A percentile compares a stretch with the other conserved stretches of the same genome.
Conservation (phyloP, 2,797 vertebrate species). For the Galago senegalensis region DNA sequence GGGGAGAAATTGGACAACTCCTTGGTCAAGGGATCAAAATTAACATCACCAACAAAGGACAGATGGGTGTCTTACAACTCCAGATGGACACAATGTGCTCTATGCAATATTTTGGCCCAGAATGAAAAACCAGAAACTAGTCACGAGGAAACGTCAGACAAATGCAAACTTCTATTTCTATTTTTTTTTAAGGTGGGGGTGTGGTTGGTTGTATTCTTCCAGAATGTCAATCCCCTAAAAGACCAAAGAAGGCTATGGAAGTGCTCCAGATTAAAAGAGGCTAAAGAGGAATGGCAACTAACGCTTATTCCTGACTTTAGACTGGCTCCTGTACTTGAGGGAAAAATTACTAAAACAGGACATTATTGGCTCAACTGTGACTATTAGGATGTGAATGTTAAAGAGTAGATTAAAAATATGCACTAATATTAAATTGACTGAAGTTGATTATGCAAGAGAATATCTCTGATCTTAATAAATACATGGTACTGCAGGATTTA, state of each 20-base stretch:
- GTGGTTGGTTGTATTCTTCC: background rate
- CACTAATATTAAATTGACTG: no score
- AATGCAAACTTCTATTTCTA: background rate
- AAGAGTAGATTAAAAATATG: background rate
- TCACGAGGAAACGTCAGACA: constrained; percentile 5
- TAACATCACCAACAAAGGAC: background rate
- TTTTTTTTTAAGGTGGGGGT: background rate
- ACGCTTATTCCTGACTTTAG: background rate
- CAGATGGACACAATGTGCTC: background rate
- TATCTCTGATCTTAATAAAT: background rate
- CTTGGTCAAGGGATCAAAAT: background rate
- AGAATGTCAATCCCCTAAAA: background rate
- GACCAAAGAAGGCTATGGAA: background rate
- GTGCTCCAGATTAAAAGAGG: background rate
- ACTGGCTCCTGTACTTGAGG: background rate
- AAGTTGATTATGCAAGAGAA: background rate
- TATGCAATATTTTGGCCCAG: background rate
- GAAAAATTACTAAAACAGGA: background rate
- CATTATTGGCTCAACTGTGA: background rate
- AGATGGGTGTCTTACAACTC: background rate
- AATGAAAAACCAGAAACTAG: background rate
- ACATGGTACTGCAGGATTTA: background rate
- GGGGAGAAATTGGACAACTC: background rate
- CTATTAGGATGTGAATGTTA: background rate
- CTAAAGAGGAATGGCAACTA: background rate